phyloP scores from a whole-genome alignment of 2,113 vertebrate species.

The Danio rerio region GRCz12tu NC_133198.1:8170501-8171000 shows the following conservation, averaged over 20 bases:
- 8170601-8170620: background rate
- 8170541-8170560: background rate
- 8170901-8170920: background rate
- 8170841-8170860: background rate
- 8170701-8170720: background rate
- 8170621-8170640: background rate
- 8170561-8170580: background rate
- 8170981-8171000: background rate
- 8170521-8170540: background rate
- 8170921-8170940: background rate
- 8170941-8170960: background rate
- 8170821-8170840: background rate
- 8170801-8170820: background rate
- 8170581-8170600: background rate
- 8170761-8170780: background rate
- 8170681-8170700: slow-evolving; percentile 6
- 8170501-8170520: background rate
- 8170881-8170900: background rate
- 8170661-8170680: background rate
- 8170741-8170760: slow-evolving; percentile 21
- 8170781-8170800: background rate
- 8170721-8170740: background rate
- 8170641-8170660: background rate
- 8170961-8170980: background rate
- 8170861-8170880: background rate